phyloP scores from a whole-genome alignment of 2,797 vertebrate genomes.

The Glossophaga mutica region DNA sequence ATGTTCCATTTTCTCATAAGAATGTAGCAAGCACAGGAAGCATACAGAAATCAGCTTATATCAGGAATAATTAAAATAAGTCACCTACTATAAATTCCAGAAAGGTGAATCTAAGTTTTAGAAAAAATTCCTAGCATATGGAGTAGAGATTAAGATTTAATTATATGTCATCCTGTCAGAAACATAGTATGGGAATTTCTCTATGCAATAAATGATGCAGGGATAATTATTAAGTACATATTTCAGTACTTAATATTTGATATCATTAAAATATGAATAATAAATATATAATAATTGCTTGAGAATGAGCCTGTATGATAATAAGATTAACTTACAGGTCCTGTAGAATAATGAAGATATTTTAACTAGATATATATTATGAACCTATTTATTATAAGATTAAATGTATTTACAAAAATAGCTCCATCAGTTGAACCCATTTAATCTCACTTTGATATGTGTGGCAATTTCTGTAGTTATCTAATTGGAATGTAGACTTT shows the following conservation, averaged over 20 bases:
- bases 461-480: background rate
- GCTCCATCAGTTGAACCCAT: background rate
- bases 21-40: background rate
- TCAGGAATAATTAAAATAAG: slow-evolving; percentile 2
- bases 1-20: slow-evolving; percentile 10
- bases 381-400: slow-evolving; percentile 7
- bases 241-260: background rate
- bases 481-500: slow-evolving; percentile 1
- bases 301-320: background rate
- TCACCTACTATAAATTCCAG: slow-evolving; percentile 8
- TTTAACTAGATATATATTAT: background rate
- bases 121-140: background rate
- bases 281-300: background rate
- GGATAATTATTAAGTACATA: slow-evolving; percentile 24
- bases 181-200: background rate
- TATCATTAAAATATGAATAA: slow-evolving; percentile 16
- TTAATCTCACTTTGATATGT: background rate
- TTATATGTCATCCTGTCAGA: background rate
- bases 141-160: slow-evolving; percentile 24
- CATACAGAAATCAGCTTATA: background rate
- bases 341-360: slow-evolving; percentile 21
- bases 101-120: background rate
- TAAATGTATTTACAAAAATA: slow-evolving; percentile 35
- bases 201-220: background rate
- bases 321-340: background rate